Evolutionary conservation across 2,113 vertebrate species (phyloP).

Genomic region (Stercorarius parasiticus): DNA sequence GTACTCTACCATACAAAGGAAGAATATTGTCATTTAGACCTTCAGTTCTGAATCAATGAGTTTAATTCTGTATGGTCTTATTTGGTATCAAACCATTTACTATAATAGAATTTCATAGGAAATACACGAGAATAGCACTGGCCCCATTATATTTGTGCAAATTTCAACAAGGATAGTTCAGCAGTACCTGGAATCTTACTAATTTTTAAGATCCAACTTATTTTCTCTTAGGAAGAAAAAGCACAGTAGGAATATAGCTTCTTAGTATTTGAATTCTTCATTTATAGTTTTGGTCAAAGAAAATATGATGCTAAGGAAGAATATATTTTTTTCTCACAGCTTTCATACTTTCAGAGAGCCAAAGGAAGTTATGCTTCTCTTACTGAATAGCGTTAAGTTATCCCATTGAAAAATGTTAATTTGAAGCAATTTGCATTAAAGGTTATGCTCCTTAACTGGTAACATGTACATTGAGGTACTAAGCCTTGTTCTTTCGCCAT

Average conservation of each 20-base stretch:
- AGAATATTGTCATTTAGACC: neutral
- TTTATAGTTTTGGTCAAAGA: neutral
- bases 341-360: neutral
- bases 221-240: neutral
- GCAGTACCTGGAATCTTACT: neutral
- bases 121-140: neutral
- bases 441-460: neutral
- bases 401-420: neutral
- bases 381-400: neutral
- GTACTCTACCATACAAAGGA: neutral
- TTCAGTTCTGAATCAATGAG: neutral
- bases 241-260: neutral
- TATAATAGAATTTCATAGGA: neutral
- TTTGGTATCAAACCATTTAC: neutral
- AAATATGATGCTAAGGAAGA: neutral
- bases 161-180: neutral
- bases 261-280: neutral
- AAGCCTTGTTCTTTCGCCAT: neutral
- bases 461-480: neutral
- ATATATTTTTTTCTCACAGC: neutral
- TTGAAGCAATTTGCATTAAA: neutral
- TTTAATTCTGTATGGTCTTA: neutral
- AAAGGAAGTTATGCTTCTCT: neutral
- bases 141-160: neutral
- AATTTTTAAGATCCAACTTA: neutral